These are phyloP conservation scores for Siniperca knerii DNA, from an alignment of 2,113 vertebrate genomes.

Conservation along the genomic window DNA sequence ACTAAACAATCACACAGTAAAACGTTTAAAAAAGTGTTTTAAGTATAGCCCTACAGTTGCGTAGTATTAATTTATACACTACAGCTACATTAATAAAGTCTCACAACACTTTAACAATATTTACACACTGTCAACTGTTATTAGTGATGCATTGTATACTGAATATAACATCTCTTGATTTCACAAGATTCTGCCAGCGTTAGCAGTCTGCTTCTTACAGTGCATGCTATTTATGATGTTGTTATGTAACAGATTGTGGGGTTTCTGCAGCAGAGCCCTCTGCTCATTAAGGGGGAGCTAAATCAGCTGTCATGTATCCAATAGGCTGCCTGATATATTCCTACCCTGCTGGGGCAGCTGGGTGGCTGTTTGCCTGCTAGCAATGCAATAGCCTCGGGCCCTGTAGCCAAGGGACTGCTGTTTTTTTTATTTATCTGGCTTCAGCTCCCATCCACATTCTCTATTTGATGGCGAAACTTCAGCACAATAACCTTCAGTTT, in stretches of 20 bases:
- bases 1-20: background rate
- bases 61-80: background rate
- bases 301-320: constrained; percentile 77
- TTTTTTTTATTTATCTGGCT: constrained; percentile 68
- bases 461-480: constrained; percentile 26
- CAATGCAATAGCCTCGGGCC: constrained; percentile 72
- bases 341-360: constrained; percentile 63
- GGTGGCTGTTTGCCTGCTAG: constrained; percentile 76
- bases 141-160: constrained; percentile 13
- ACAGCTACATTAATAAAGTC: background rate
- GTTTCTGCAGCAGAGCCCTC: constrained; percentile 51
- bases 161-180: constrained; percentile 30
- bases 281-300: constrained; percentile 70
- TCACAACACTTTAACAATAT: constrained; percentile 2
- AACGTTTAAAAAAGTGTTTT: background rate
- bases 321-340: constrained; percentile 66
- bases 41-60: background rate
- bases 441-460: constrained; percentile 51
- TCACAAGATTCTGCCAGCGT: constrained; percentile 13
- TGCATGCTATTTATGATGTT: constrained; percentile 40
- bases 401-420: constrained; percentile 59
- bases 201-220: constrained; percentile 23
- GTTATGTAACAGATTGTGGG: constrained; percentile 66
- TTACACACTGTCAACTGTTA: constrained; percentile 19
- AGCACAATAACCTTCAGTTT: constrained; percentile 21